Base-by-base conservation (phyloP, 2,113 vertebrate genomes). In the Castor canadensis region DNA sequence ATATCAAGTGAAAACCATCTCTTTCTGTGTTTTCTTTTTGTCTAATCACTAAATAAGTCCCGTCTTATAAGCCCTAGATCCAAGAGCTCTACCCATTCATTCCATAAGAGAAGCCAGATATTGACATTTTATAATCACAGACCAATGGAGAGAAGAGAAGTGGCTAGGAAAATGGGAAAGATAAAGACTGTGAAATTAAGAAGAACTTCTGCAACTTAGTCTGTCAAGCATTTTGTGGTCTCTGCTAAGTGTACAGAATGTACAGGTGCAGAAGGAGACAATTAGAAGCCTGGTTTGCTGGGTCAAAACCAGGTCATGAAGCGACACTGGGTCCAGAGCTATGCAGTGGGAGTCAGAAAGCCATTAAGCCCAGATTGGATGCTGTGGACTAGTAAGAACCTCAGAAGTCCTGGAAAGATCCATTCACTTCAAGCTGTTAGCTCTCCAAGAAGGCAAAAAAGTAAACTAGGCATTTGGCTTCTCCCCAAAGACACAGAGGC, bases 401-500 rank as follows among this genome's bases (percentile, higher is more conserved):
- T 75, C 76, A 86, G 79, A 24, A 77, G 9, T 87, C 54, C 30
- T 49, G 52, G 16, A 89, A 83, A 30, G 38, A 82, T 13, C 73
- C 45, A 3, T 69, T 91, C 82, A 89, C 54, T 92, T 71, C 75
- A 96, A 80, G 49, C 38, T 87, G n/a, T 62, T 96, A 72, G 47
- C 30, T 64, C 26, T 90, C 64, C 75, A 94, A 83, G 45, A 49
- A 95, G 62, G 35, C 75, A 89, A 54, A 91, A 84, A 87, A 19
- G 35, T 19, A 82, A 97, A 69, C 62, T 49, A 93, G 87, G 80
- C 64, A 66, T 38, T 13, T 93, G 81, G 90, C 54, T 79, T 94
- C 30, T 93, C 56, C 45, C 77, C 90, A 97, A 92, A 77, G 77
- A 93, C 72, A 73, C 32, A 69, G 64, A 95, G 28, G n/a, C 32